Evolutionary conservation across 2,888 invertebrate genomes (phyloP).

Genomic region (Beris chalybata): DNA sequence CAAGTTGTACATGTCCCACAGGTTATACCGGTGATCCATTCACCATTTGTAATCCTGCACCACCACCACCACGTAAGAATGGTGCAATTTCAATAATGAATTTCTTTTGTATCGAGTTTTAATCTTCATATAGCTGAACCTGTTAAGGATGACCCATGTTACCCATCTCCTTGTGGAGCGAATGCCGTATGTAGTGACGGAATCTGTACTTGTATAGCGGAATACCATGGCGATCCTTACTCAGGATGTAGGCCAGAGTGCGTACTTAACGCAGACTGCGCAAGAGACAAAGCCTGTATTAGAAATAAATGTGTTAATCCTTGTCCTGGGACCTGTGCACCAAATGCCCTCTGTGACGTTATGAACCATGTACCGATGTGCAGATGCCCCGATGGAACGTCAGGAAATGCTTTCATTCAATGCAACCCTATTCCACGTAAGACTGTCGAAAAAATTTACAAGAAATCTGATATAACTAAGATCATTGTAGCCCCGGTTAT

Average conservation of each 20-base stretch:
- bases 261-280: constrained; percentile 68
- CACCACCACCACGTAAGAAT: constrained; percentile 39
- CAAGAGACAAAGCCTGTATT: constrained; percentile 66
- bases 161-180: constrained; percentile 71
- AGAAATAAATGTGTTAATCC: constrained; percentile 71
- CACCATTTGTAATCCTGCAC: constrained; percentile 62
- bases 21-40: constrained; percentile 70
- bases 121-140: constrained; percentile 35
- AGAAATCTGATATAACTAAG: neutral
- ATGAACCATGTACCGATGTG: constrained; percentile 74
- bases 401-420: constrained; percentile 68
- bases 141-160: constrained; percentile 65
- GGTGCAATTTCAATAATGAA: constrained; percentile 49
- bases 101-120: too few relatives aligned
- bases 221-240: constrained; percentile 67
- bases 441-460: neutral
- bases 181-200: constrained; percentile 70
- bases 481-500: constrained; percentile 45
- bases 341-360: constrained; percentile 70
- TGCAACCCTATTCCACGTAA: constrained; percentile 59
- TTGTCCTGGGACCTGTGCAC: constrained; percentile 71
- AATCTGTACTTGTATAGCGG: constrained; percentile 67
- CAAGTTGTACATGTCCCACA: constrained; percentile 67
- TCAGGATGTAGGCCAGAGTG: constrained; percentile 72
- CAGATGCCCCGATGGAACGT: constrained; percentile 68